These are phyloP conservation scores for Emydocephalus ijimae DNA, from an alignment of 2,113 vertebrate species.

Conservation along the genomic window DNA sequence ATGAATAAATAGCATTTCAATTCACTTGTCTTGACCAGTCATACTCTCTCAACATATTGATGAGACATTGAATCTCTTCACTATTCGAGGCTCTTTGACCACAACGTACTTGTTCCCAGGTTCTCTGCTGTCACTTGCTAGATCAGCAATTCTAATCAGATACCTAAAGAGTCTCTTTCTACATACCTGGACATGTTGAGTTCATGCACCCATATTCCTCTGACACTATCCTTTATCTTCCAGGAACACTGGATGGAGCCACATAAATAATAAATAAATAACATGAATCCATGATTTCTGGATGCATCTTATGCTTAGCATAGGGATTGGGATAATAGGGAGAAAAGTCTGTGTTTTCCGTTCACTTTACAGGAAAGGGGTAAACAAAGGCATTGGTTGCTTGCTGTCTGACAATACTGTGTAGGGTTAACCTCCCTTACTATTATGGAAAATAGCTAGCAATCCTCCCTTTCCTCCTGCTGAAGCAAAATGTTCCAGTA, in stretches of 20 bases:
- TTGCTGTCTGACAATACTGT: background rate
- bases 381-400: background rate
- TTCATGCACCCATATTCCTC: background rate
- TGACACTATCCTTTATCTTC: background rate
- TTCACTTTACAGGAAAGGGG: background rate
- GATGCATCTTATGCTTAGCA: slow-evolving; percentile 4
- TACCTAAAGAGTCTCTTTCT: slow-evolving; percentile 1
- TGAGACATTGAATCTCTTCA: background rate
- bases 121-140: background rate
- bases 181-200: background rate
- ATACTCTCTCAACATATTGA: background rate
- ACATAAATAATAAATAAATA: slow-evolving; percentile 72
- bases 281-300: slow-evolving; percentile 19
- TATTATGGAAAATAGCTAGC: background rate
- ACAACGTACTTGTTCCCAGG: background rate
- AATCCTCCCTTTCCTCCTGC: background rate
- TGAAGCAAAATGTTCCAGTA: background rate
- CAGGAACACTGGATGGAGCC: slow-evolving; percentile 9
- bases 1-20: slow-evolving; percentile 25
- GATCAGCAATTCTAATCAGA: slow-evolving; percentile 4
- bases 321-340: background rate
- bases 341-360: background rate
- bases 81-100: background rate
- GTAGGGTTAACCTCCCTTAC: background rate
- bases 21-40: slow-evolving; percentile 2